A percentile compares a stretch with the other conserved stretches of the same genome.
These are phyloP conservation scores for Leptinotarsa haldemani DNA, from an alignment of 2,888 invertebrate genomes.

Conservation along the genomic window DNA sequence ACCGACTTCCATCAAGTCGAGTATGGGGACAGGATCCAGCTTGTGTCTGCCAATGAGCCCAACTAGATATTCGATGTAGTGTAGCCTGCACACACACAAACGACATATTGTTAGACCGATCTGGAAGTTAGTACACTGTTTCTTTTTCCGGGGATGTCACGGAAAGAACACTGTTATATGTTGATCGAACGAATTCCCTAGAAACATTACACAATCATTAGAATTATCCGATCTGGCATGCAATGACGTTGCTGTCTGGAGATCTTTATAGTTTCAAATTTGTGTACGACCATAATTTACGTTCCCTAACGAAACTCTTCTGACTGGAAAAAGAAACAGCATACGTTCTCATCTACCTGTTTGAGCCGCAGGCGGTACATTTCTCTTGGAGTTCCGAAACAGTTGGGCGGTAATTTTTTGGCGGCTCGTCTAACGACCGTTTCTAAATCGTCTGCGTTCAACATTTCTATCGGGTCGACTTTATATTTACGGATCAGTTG, in stretches of 20 bases:
- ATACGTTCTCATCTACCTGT: slow-evolving; percentile 68
- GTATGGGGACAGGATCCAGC: slow-evolving; percentile 90
- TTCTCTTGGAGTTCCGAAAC: slow-evolving; percentile 78
- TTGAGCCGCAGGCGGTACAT: slow-evolving; percentile 73
- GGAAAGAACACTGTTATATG: not conserved
- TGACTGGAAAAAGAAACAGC: slow-evolving; percentile 31
- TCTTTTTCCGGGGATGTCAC: slow-evolving; percentile 1
- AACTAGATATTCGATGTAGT: slow-evolving; percentile 97
- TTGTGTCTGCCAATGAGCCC: slow-evolving; percentile 83
- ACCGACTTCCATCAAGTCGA: slow-evolving; percentile 87
- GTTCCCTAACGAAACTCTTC: no score
- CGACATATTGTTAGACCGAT: slow-evolving; percentile 20
- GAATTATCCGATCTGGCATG: no score
- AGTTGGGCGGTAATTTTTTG: slow-evolving; percentile 78
- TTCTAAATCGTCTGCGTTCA: slow-evolving; percentile 85
- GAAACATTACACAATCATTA: no score
- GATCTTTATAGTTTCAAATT: no score
- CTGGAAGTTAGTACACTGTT: slow-evolving; percentile 13
- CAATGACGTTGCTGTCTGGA: no score
- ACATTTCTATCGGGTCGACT: slow-evolving; percentile 82
- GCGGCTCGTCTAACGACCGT: slow-evolving; percentile 82
- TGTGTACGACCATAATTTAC: no score
- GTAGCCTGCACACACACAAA: slow-evolving; percentile 75
- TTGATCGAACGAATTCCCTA: no score
- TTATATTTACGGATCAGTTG: slow-evolving; percentile 77